phyloP scores from a whole-genome alignment of 2,797 vertebrate species.

The Octomys mimax region DNA sequence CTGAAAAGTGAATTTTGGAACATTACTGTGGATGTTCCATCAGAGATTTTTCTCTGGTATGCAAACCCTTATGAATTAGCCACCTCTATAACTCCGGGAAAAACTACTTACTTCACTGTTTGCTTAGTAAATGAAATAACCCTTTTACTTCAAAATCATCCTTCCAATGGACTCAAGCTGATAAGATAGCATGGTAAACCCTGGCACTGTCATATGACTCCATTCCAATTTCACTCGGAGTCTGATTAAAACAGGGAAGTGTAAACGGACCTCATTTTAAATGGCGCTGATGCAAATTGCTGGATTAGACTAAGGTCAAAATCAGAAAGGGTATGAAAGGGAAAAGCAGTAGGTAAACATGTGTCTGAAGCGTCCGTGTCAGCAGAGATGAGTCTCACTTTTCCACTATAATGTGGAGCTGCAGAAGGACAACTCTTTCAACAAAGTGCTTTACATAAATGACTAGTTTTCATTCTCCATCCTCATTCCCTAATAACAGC shows the following conservation, averaged over 20 bases:
- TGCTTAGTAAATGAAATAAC: constrained; percentile 55
- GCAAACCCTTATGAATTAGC: constrained; percentile 10
- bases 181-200: constrained; percentile 63
- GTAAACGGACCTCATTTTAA: constrained; percentile 64
- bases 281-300: constrained; percentile 71
- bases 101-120: constrained; percentile 63
- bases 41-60: constrained; percentile 12
- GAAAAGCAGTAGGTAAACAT: background rate
- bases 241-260: constrained; percentile 68
- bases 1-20: constrained; percentile 67
- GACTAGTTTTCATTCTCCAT: constrained; percentile 13
- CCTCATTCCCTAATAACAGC: background rate
- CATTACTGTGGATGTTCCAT: constrained; percentile 45
- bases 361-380: background rate
- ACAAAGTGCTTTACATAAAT: constrained; percentile 21
- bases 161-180: constrained; percentile 43
- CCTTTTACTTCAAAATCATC: constrained; percentile 52
- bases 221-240: constrained; percentile 56
- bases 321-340: constrained; percentile 36
- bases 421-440: constrained; percentile 26
- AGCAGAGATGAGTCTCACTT: background rate
- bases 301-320: constrained; percentile 64
- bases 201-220: constrained; percentile 32
- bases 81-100: background rate
- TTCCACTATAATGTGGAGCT: constrained; percentile 1